Evolutionary conservation across 2,113 vertebrate genomes (phyloP), one percentile per base, ranked within the genome.

Genomic region (Trochalopteron elliotii): DNA sequence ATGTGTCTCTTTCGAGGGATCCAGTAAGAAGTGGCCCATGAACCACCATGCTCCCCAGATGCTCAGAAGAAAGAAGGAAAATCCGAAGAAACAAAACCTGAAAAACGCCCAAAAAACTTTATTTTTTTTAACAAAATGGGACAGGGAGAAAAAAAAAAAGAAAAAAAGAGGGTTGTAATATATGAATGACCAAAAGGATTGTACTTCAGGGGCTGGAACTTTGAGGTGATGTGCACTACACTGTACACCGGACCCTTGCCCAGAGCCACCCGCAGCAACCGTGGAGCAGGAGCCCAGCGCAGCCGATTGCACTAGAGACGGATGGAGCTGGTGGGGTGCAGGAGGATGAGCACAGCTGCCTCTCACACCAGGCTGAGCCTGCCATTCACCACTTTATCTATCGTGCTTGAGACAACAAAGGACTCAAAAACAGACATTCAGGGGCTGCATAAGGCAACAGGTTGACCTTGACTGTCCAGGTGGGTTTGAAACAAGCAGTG

Each of bases 1-100:
- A 99, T 99, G 98, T 99, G 99, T 97, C 98, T 99, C 90, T 99
- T 99, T 95, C 97, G 98, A 93, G 99, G 99, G 65, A 99, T 99
- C 97, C 98, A 99, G 97, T 99, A 98, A 88, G 92, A 96, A 74
- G 77, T 19, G 56, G 60, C 89, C 88, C 14, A 2, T 25, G 63
- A 86, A 77, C 68, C 49, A 39, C 42, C 47, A 24, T 2, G 1
- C 75, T 92, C 81, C 70, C 63, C 67, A 83, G 11, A 1, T 15
- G 4, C 64, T 94, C 89, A 25, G 92, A 93, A 89, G 85, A 70
- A 94, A 86, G 92, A 95, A 92, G 85, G 65, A 93, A 95, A 83
- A 90, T 24, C 76, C 4, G 81, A 78, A 63, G 89, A 78, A 93
- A 92, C 37, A 33, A 90, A 93, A 94, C 56, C 83, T 67, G 93